These are phyloP conservation scores for Zoroaster sp. DNA, from an alignment of 53 echinoderm and acorn worm genomes.

Conservation along the genomic window DNA sequence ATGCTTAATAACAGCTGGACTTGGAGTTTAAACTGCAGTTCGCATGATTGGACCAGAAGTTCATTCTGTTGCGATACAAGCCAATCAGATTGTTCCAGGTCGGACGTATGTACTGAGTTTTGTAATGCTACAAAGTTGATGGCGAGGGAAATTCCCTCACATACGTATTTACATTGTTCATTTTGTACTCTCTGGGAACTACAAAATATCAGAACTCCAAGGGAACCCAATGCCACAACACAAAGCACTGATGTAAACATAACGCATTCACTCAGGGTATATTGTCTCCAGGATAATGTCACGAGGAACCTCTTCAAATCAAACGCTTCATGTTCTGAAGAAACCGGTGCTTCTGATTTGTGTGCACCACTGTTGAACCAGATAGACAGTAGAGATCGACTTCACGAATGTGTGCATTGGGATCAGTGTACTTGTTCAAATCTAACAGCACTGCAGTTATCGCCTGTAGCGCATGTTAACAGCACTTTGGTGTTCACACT, in stretches of 20 bases:
- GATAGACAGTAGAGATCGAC: not conserved
- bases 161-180: conserved; percentile 2
- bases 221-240: not conserved
- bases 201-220: not conserved
- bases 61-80: conserved; percentile 8
- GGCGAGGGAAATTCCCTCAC: too few relatives aligned
- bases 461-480: not conserved
- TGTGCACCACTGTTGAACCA: not conserved
- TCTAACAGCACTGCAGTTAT: not conserved
- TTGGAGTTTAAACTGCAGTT: conserved; percentile 36
- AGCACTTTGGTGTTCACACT: conserved; percentile 55
- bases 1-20: not conserved
- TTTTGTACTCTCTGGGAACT: not conserved
- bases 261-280: conserved; percentile 6
- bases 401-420: not conserved
- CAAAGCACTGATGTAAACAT: not conserved
- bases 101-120: conserved; percentile 5
- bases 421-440: conserved; percentile 20
- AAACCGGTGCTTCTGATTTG: not conserved
- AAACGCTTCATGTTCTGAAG: not conserved
- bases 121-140: conserved; percentile 9
- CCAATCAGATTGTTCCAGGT: not conserved
- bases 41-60: not conserved
- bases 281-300: not conserved
- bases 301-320: not conserved